Base-by-base conservation (phyloP, 2,113 vertebrate genomes). In the Bubalus kerabau region DNA sequence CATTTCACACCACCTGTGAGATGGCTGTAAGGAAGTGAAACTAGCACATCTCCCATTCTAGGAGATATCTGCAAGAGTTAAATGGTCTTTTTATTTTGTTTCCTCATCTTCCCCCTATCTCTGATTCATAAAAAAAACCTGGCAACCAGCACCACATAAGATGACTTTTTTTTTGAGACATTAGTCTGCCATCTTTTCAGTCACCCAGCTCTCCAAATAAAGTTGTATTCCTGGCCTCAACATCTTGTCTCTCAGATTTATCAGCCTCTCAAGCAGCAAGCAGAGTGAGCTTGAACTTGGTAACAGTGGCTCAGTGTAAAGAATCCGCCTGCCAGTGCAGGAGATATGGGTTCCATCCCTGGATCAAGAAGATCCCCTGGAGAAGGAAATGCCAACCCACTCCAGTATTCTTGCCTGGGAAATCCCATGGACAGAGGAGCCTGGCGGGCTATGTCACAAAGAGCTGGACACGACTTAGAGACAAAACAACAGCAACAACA, bases 401-500 rank as follows among this genome's bases (percentile, higher is more conserved):
- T 74, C n/a, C 67, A 40, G 67, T 23, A 24, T 24, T 40, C 67
- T 23, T 40, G 67, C 67, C 67, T 40, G 19, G n/a, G 36, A 40
- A 74, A 24, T 21, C 67, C 36, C 67, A 71, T 13, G n/a, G 67
- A 40, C 36, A 74, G 67, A 24, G 19, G 36, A 74, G 10, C 67
- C 67, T 74, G 36, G 21, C 67, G 3, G 67, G 67, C 67, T 74
- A 24, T 5, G 0, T 19, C 16, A 67, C 62, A 67, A 74, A 74
- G 5, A 40, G 67, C 3, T 12, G 36, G 21, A 74, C 19, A 74
- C 19, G 0, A 74, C 5, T 40, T 6, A 40, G n/a, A 5, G 0
- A 71, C 9, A 23, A 23, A 23, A 40, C 67, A 71, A 23, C n/a
- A 40, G 67, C 67, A 40, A 6, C 19, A 36, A 36, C n/a, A 32